Conservation (phyloP, 2,113 vertebrate genomes). For the Steatornis caripensis region DNA sequence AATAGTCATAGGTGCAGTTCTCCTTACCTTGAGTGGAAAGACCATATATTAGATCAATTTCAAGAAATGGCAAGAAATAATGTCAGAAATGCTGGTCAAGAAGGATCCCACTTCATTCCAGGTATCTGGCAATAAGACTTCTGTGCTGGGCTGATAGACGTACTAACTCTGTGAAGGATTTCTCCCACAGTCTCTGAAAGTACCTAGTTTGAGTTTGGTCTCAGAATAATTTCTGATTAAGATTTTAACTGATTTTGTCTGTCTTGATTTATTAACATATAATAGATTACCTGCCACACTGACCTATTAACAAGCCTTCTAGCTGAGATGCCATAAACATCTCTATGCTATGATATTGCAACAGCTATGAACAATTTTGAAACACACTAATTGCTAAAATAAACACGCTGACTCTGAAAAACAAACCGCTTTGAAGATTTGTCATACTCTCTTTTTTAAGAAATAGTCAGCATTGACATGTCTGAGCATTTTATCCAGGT, state of each 20-base stretch:
- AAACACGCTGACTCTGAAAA: background rate
- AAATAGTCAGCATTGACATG: rapidly evolving
- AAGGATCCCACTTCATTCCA: background rate
- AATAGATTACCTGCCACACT: background rate
- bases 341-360: background rate
- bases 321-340: background rate
- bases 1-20: background rate
- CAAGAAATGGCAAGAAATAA: background rate
- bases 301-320: background rate
- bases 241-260: background rate
- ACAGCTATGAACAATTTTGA: background rate
- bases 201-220: background rate
- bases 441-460: background rate
- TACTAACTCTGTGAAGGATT: background rate
- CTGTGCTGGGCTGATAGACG: background rate
- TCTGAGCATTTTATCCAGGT: background rate
- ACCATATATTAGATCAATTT: background rate
- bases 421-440: background rate
- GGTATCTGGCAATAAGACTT: background rate
- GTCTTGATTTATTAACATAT: background rate
- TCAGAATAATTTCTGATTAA: background rate
- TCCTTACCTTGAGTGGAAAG: background rate
- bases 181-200: background rate
- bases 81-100: background rate
- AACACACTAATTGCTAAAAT: background rate